A percentile compares a stretch with the other conserved stretches of the same genome.
Conservation (phyloP, 2,113 vertebrate genomes). For the Manacus vitellinus region DNA sequence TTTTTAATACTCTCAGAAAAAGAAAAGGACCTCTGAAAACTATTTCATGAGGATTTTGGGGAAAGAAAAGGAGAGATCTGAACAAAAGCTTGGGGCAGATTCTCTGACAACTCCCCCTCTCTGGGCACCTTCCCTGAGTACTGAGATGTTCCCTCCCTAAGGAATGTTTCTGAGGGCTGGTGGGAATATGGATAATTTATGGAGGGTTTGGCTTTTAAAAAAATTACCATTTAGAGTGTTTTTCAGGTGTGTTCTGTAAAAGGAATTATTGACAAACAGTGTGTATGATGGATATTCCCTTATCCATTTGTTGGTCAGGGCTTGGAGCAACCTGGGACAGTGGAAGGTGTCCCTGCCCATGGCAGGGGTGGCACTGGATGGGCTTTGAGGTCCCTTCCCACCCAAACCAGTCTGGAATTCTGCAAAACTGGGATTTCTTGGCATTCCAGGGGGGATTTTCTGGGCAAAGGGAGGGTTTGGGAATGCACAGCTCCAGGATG, state of each 20-base stretch:
- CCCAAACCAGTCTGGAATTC: neutral
- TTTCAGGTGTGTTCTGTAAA: neutral
- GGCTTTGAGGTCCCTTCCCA: rapidly evolving
- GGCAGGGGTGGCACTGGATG: rapidly evolving
- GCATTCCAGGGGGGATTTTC: too few relatives aligned
- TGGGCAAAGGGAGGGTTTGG: neutral
- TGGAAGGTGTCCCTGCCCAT: neutral
- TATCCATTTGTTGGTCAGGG: neutral
- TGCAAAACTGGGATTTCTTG: neutral
- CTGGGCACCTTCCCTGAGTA: too few relatives aligned
- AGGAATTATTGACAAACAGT: neutral
- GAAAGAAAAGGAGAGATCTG: neutral
- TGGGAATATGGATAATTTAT: neutral
- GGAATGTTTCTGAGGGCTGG: neutral
- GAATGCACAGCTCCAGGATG: rapidly evolving
- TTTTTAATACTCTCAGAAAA: neutral
- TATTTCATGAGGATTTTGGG: neutral
- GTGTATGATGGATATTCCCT: neutral
- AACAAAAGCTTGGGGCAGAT: neutral
- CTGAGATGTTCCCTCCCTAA: rapidly evolving
- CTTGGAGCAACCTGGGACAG: neutral
- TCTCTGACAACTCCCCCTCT: neutral
- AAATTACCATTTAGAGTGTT: neutral
- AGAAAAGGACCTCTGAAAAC: neutral
- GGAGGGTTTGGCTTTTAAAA: neutral